These are phyloP conservation scores for Trachemys scripta DNA, from an alignment of 2,113 vertebrate species.

Conservation along the genomic window DNA sequence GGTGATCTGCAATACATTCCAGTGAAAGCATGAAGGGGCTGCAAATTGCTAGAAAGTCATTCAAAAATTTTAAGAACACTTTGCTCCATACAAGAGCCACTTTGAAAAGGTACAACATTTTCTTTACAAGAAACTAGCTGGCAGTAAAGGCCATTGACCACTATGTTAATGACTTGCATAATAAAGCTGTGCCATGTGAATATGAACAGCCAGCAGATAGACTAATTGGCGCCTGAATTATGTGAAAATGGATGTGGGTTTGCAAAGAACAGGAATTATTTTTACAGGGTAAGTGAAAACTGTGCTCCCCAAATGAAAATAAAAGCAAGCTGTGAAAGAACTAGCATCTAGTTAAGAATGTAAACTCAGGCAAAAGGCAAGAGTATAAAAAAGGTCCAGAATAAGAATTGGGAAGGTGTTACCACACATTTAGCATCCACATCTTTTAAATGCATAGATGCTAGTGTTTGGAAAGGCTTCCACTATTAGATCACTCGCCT, in stretches of 20 bases:
- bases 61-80: no score
- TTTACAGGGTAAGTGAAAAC: background rate
- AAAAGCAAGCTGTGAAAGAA: background rate
- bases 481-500: background rate
- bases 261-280: background rate
- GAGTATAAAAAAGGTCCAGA: background rate
- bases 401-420: background rate
- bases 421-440: background rate
- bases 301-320: background rate
- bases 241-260: background rate
- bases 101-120: no score
- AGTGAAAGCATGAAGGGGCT: no score
- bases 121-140: no score
- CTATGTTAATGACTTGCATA: background rate
- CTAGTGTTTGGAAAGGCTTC: background rate
- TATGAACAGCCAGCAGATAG: background rate
- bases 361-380: background rate
- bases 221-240: background rate
- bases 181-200: background rate
- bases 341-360: background rate
- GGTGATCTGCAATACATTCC: background rate
- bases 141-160: background rate
- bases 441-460: background rate
- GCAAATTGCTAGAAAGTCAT: no score
- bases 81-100: no score